Evolutionary conservation across 2,797 vertebrate species (phyloP).

Genomic region (Morelia viridis): DNA sequence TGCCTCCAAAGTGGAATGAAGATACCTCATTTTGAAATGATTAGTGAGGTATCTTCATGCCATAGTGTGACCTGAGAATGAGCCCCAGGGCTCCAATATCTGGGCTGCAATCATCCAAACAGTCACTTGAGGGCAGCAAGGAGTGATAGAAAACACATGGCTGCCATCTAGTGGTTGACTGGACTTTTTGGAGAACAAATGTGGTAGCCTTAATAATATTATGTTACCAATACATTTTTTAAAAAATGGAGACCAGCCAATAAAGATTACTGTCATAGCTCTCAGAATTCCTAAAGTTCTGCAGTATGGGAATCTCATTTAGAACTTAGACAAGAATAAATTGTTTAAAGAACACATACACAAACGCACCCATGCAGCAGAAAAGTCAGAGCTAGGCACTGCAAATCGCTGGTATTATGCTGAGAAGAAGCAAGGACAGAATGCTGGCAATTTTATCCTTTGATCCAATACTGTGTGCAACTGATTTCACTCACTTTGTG

Average conservation of each 20-base stretch:
- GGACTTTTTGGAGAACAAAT: background rate
- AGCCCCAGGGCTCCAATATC: background rate
- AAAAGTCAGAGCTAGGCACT: background rate
- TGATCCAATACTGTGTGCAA: background rate
- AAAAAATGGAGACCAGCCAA: background rate
- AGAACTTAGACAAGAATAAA: background rate
- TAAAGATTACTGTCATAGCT: background rate
- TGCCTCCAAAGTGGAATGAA: background rate
- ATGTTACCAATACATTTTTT: background rate
- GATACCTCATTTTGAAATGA: background rate
- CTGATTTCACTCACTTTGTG: background rate
- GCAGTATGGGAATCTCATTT: background rate
- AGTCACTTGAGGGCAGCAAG: background rate
- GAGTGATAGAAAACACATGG: background rate
- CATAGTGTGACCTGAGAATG: background rate
- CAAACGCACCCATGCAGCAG: background rate
- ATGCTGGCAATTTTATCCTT: background rate
- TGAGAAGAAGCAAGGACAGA: background rate
- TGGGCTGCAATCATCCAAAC: background rate
- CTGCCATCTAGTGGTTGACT: background rate
- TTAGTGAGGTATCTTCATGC: background rate
- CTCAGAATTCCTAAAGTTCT: background rate
- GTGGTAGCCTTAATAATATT: background rate
- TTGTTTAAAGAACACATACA: background rate
- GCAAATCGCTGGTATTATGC: background rate